Evolutionary conservation across 1,140 invertebrate species (phyloP).

Genomic region (Brachionus plicatilis): DNA sequence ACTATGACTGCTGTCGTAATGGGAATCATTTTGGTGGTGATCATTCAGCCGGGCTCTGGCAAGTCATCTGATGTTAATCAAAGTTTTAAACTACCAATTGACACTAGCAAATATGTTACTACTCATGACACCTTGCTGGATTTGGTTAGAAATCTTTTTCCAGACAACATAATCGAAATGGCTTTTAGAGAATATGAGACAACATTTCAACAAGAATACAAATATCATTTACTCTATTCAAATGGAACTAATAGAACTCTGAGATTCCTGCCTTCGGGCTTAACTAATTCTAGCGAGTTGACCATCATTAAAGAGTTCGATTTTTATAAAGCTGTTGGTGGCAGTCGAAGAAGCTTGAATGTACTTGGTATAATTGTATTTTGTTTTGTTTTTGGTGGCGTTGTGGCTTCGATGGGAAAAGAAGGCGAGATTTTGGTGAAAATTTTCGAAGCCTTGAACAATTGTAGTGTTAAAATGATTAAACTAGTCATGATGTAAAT

Average conservation of each 20-base stretch:
- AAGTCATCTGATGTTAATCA: neutral
- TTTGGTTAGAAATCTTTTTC: constrained; percentile 42
- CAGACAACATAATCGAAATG: constrained; percentile 44
- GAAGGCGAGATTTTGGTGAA: constrained; percentile 16
- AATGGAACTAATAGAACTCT: constrained; percentile 12
- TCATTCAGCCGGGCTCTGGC: constrained; percentile 25
- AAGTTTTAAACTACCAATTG: constrained; percentile 3
- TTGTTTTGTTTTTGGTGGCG: constrained; percentile 25
- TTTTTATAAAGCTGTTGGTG: neutral
- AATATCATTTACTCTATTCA: neutral
- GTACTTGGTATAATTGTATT: constrained; percentile 35
- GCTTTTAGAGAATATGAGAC: constrained; percentile 42
- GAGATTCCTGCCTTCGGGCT: neutral
- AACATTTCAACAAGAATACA: neutral
- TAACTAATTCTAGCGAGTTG: neutral
- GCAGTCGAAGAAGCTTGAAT: constrained; percentile 23
- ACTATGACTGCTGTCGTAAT: constrained; percentile 23
- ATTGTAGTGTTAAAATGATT: constrained; percentile 7
- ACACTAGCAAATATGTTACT: neutral
- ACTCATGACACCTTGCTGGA: constrained; percentile 33
- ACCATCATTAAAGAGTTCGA: neutral
- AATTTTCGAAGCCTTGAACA: constrained; percentile 14
- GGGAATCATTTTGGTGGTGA: constrained; percentile 21
- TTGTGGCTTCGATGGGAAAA: neutral
- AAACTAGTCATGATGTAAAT: constrained; percentile 41